Percentiles rank a stretch among this genome's conserved stretches.
phyloP scores from a whole-genome alignment of 2,797 vertebrate species.

The Meriones psammophilus region DNA sequence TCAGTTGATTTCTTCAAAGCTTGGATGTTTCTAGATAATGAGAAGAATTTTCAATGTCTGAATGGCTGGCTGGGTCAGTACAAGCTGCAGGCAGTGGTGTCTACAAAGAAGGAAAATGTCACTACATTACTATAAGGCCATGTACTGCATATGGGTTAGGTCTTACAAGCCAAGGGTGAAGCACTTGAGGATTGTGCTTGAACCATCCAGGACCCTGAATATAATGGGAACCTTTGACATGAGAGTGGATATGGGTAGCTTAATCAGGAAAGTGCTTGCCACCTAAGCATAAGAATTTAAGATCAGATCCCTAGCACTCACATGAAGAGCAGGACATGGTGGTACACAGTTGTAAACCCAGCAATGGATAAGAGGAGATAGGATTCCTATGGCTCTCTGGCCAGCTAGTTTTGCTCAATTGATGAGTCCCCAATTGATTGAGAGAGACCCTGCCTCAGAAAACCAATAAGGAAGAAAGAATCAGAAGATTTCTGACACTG shows the following conservation, averaged over 20 bases:
- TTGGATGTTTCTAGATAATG: not conserved
- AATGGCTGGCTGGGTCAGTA: not conserved
- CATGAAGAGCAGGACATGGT: not conserved
- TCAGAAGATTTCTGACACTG: not conserved
- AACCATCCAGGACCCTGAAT: not conserved
- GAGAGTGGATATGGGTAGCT: not conserved
- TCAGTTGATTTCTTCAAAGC: not conserved
- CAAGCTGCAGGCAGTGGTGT: not conserved
- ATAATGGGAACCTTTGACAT: constrained; percentile 26
- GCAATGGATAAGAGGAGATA: not conserved
- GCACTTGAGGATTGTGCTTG: constrained; percentile 3
- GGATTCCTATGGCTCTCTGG: not conserved
- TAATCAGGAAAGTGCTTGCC: not conserved
- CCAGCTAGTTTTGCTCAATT: not conserved
- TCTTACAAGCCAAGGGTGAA: constrained; percentile 49
- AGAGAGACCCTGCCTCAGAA: not conserved
- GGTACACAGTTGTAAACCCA: not conserved
- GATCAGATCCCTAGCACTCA: not conserved
- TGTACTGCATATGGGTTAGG: not conserved
- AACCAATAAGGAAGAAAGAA: not conserved
- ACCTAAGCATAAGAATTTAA: not conserved
- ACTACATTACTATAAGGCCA: constrained; percentile 24
- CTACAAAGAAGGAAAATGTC: constrained; percentile 21
- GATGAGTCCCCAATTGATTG: not conserved
- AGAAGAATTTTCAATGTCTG: not conserved